Evolutionary conservation across 2,888 invertebrate genomes (phyloP).

Genomic region (Perithous albicinctus): DNA sequence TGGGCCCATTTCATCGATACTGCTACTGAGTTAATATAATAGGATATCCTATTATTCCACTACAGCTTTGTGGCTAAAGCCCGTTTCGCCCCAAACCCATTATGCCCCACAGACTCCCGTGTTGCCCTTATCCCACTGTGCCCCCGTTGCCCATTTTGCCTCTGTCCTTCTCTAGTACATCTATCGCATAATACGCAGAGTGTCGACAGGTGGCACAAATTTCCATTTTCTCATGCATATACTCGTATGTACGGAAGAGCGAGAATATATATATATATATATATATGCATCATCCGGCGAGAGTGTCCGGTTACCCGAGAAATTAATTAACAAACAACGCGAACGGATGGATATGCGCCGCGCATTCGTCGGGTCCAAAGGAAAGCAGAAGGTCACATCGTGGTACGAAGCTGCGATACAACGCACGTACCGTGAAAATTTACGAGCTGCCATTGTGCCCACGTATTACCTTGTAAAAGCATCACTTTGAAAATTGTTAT

Average conservation of each 20-base stretch:
- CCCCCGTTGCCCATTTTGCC: background rate
- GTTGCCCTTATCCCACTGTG: too few species aligned
- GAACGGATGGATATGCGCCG: constrained; percentile 4
- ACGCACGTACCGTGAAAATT: background rate
- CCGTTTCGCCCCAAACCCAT: too few species aligned
- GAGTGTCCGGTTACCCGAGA: constrained; percentile 58
- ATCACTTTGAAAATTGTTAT: constrained; percentile 14
- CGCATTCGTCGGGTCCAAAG: background rate
- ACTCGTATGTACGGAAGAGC: background rate
- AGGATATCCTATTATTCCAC: too few species aligned
- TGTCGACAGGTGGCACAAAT: background rate
- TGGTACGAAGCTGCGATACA: background rate
- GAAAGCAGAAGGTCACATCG: background rate
- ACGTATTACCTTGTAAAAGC: background rate
- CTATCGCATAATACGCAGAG: background rate
- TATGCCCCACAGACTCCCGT: too few species aligned
- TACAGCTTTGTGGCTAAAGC: too few species aligned
- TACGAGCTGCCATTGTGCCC: background rate
- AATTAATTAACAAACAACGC: constrained; percentile 63
- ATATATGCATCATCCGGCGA: constrained; percentile 58
- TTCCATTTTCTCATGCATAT: background rate
- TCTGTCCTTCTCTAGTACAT: background rate
- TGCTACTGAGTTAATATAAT: too few species aligned
- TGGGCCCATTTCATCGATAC: too few species aligned
- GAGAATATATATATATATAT: too few species aligned